Evolutionary conservation across 1,140 invertebrate genomes (phyloP).

Genomic region (Microvelia longipes): DNA sequence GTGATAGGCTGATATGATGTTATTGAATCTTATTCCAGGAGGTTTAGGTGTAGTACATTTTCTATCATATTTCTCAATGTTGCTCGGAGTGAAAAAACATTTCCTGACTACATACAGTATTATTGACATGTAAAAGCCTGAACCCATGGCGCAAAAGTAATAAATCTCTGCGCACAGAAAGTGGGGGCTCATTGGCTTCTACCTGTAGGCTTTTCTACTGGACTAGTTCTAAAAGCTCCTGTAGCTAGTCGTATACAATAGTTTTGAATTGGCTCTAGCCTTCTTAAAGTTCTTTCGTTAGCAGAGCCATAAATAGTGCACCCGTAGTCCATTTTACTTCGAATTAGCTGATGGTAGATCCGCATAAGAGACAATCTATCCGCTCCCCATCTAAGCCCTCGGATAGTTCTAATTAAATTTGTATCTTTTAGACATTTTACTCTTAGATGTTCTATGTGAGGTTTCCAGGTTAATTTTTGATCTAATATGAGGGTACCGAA

Average conservation of each 20-base stretch:
- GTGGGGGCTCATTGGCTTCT: background rate
- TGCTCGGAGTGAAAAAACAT: background rate
- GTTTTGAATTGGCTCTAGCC: conserved; percentile 2
- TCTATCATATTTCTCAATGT: background rate
- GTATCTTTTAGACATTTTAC: background rate
- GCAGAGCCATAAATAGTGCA: background rate
- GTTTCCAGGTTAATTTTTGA: background rate
- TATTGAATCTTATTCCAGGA: background rate
- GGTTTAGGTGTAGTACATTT: background rate
- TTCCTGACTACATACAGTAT: background rate
- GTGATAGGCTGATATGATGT: background rate
- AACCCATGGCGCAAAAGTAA: background rate
- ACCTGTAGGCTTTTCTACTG: background rate
- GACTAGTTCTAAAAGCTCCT: background rate
- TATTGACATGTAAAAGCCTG: background rate
- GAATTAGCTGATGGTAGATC: background rate
- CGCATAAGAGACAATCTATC: background rate
- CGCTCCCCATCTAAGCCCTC: background rate
- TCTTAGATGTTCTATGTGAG: background rate
- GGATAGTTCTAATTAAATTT: background rate
- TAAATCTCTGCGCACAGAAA: background rate
- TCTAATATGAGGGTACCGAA: background rate
- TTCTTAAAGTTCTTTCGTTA: background rate
- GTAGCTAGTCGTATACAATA: background rate
- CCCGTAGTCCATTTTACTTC: background rate